A percentile compares a stretch with the other conserved stretches of the same genome.
These are phyloP conservation scores for Exocentrus adspersus DNA, from an alignment of 2,888 invertebrate species.

Conservation along the genomic window DNA sequence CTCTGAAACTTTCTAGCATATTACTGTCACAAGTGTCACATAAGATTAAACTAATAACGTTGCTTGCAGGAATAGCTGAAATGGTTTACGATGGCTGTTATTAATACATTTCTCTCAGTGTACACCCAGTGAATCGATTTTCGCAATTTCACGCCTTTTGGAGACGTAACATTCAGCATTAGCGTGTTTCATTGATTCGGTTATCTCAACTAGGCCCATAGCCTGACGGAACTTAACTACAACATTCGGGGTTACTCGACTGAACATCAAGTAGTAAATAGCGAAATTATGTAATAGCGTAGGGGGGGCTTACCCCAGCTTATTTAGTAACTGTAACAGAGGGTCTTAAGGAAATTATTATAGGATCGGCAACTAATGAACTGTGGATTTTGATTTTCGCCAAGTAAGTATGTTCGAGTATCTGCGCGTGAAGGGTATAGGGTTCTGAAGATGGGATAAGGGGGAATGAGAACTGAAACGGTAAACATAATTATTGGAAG, in stretches of 20 bases:
- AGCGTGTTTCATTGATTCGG: conserved; percentile 56
- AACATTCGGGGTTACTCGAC: conserved; percentile 33
- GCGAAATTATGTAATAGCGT: conserved; percentile 38
- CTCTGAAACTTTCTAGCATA: background rate
- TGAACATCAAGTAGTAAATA: conserved; percentile 34
- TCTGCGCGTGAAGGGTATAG: too few species aligned
- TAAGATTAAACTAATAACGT: too few species aligned
- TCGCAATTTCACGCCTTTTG: conserved; percentile 58
- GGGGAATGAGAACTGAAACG: too few species aligned
- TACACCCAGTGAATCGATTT: conserved; percentile 50
- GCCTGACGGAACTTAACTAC: conserved; percentile 15
- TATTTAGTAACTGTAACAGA: conserved; percentile 5
- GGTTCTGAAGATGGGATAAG: too few species aligned
- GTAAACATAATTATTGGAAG: too few species aligned
- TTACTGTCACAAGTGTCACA: background rate
- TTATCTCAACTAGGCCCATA: conserved; percentile 48
- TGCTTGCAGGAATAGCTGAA: too few species aligned
- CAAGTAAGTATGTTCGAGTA: too few species aligned
- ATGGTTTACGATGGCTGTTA: too few species aligned
- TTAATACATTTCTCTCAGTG: background rate
- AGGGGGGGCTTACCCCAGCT: conserved; percentile 16
- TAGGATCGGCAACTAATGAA: background rate
- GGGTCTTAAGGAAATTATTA: conserved; percentile 9
- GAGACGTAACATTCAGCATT: conserved; percentile 56
- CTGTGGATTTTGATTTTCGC: conserved; percentile 1